phyloP scores from a whole-genome alignment of 1,140 invertebrate species.

The Drosophila insularis region DNA sequence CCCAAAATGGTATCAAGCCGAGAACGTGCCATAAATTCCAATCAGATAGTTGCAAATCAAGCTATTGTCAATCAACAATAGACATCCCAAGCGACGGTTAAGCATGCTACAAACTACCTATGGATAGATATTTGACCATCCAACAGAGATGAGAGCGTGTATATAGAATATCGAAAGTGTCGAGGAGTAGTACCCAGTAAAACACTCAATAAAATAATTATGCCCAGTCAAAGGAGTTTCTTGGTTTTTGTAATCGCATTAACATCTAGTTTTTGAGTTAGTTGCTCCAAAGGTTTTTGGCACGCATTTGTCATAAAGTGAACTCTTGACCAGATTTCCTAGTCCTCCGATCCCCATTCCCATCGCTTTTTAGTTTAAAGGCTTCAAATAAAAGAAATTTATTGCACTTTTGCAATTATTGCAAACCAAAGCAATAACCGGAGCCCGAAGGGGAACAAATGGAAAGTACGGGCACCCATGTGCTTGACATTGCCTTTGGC shows the following conservation, averaged over 20 bases:
- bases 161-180: neutral
- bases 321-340: constrained; percentile 4
- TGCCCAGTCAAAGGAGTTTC: too few species aligned
- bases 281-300: neutral
- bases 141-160: neutral
- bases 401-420: constrained; percentile 75
- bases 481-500: constrained; percentile 53
- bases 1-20: constrained; percentile 41
- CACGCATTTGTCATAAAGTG: constrained; percentile 26
- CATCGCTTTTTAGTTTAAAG: constrained; percentile 40
- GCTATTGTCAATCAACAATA: constrained; percentile 49
- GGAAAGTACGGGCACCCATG: constrained; percentile 26
- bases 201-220: too few species aligned
- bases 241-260: too few species aligned
- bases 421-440: constrained; percentile 70
- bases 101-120: constrained; percentile 7
- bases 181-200: too few species aligned
- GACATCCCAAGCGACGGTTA: constrained; percentile 20
- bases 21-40: constrained; percentile 71
- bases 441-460: neutral
- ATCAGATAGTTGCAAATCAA: constrained; percentile 42
- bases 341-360: constrained; percentile 5
- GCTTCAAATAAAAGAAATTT: constrained; percentile 62
- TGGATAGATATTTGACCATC: too few species aligned
- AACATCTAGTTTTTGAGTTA: neutral